Evolutionary conservation across 2,113 vertebrate genomes (phyloP).

Genomic region (Sterna hirundo): DNA sequence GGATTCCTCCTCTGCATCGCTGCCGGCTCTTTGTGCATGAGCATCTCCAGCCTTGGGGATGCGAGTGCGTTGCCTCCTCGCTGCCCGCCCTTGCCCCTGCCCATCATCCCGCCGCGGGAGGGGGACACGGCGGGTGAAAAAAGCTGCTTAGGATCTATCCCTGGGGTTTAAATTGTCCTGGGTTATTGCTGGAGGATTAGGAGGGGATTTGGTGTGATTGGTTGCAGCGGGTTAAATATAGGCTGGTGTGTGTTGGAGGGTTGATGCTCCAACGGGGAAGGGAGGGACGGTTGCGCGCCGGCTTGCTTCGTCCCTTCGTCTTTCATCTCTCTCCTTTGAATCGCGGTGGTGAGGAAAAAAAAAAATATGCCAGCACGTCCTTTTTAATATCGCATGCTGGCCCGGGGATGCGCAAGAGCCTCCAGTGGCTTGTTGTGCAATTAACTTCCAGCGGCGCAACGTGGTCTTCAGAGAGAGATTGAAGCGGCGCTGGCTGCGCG

Average conservation of each 20-base stretch:
- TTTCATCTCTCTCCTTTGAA: not conserved
- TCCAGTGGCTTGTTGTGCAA: not conserved
- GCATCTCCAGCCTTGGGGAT: not conserved
- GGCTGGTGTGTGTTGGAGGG: not conserved
- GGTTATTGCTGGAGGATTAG: conserved; percentile 42
- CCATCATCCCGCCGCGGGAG: not conserved
- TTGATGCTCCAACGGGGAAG: not conserved
- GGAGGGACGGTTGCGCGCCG: not conserved
- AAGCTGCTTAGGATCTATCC: conserved; percentile 58
- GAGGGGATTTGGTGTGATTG: conserved; percentile 50
- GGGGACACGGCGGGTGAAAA: not conserved
- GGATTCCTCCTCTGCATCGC: not conserved
- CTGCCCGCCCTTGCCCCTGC: not conserved
- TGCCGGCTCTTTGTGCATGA: not conserved
- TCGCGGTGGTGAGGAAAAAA: not conserved
- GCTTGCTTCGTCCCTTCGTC: not conserved
- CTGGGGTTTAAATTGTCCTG: conserved; percentile 46
- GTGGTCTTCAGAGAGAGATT: not conserved
- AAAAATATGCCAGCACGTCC: not conserved
- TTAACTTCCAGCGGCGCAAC: not conserved
- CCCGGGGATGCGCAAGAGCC: not conserved
- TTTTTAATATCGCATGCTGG: not conserved
- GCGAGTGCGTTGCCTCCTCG: fast-evolving
- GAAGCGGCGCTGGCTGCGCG: fast-evolving
- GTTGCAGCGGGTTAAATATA: conserved; percentile 54